Evolutionary conservation across 2,797 vertebrate species (phyloP), one percentile per base, ranked within the genome.

Genomic region (Karalla daura): DNA sequence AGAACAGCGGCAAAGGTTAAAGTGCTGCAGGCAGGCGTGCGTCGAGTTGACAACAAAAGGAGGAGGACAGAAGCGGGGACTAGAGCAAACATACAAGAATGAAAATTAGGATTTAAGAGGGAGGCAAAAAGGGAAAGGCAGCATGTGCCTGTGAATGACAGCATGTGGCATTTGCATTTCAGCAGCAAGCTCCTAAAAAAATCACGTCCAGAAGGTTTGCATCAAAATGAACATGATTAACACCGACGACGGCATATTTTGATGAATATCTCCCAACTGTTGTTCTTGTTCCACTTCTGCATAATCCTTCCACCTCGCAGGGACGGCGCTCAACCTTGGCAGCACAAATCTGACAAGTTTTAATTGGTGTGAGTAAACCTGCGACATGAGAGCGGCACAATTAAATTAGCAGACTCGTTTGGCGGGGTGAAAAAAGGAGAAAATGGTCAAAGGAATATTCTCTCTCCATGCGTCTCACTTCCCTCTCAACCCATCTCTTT

Each of bases 1-100:
- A 75, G 76, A 86, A 86, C 86, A 80, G 70, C 82, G 35, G 74
- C 80, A 87, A 84, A 89, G 89, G 89, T 90, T 89, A 88, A 85
- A 83, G 86, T 78, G 63, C 80, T 66, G 84, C 70, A 65, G 80
- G 86, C 66, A 70, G 82, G 25, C 43, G 33, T 64, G 73, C 66
- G 70, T 66, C 25, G 73, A 87, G 70, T 63, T 74, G 79, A 81
- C 86, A 81, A 77, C 76, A 85, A 78, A 85, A 85, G 76, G 65
- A 83, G 44, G 58, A 78, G 78, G 67, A 76, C 61, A 56, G 74
- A 63, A 64, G 33, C 35, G 21, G 51, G 49, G 44, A 60, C 54
- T 30, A 39, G 40, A 51, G 65, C 56, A 49, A 63, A 45, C 0
- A 32, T 59, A 52, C 40, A 45, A 65, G 70, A 69, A 71, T 44